phyloP scores from a whole-genome alignment of 1,140 invertebrate species.

The Megathymus violae region DNA sequence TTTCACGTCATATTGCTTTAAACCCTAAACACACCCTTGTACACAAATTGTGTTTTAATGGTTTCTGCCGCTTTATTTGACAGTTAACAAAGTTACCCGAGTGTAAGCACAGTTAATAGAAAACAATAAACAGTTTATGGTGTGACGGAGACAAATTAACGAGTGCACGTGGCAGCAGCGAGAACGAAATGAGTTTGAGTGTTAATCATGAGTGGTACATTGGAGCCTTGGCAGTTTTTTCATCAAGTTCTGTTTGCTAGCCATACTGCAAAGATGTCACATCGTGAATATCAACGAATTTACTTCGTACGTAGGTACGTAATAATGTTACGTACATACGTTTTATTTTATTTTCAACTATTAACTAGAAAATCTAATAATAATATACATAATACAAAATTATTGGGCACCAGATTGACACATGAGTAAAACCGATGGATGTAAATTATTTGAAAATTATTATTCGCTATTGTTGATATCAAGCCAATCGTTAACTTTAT shows the following conservation, averaged over 20 bases:
- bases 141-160: constrained; percentile 63
- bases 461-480: too few species aligned
- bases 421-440: too few species aligned
- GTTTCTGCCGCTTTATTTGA: constrained; percentile 35
- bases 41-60: constrained; percentile 23
- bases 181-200: constrained; percentile 52
- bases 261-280: too few species aligned
- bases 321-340: too few species aligned
- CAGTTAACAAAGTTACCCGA: constrained; percentile 38
- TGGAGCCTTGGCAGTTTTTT: constrained; percentile 1
- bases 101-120: constrained; percentile 50
- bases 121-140: constrained; percentile 66
- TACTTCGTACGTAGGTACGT: too few species aligned
- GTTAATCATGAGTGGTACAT: constrained; percentile 52
- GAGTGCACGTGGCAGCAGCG: constrained; percentile 62
- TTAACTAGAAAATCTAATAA: too few species aligned
- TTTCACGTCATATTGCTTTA: not conserved
- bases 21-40: not conserved
- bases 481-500: too few species aligned
- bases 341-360: too few species aligned
- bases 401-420: too few species aligned
- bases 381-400: too few species aligned
- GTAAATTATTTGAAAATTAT: too few species aligned
- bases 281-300: too few species aligned
- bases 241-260: not conserved